Conservation (phyloP, 2,797 vertebrate species). For the Artibeus jamaicensis region DNA sequence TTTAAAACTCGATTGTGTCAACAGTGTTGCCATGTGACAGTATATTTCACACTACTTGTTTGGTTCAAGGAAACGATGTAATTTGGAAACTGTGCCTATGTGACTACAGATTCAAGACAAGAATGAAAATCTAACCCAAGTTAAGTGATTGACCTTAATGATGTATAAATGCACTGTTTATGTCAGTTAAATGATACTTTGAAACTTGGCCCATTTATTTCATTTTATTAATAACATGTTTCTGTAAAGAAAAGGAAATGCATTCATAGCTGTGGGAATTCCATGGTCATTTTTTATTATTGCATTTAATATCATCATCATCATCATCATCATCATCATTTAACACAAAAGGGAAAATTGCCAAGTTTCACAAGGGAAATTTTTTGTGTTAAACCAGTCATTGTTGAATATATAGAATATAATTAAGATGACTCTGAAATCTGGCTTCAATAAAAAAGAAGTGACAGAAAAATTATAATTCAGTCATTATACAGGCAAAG, state of each 20-base stretch:
- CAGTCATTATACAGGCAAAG: slow-evolving; percentile 80
- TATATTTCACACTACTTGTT: slow-evolving; percentile 17
- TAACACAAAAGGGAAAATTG: slow-evolving; percentile 58
- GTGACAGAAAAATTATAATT: slow-evolving; percentile 55
- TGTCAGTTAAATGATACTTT: slow-evolving; percentile 35
- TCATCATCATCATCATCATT: slow-evolving; percentile 26
- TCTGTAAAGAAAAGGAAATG: slow-evolving; percentile 39
- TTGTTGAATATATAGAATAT: slow-evolving; percentile 61
- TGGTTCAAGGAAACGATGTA: slow-evolving; percentile 49
- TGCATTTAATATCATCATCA: slow-evolving; percentile 52
- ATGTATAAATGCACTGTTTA: slow-evolving; percentile 53
- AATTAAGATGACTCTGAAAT: slow-evolving; percentile 62
- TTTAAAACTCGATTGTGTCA: slow-evolving; percentile 31
- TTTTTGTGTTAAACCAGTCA: slow-evolving; percentile 66
- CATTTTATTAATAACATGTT: slow-evolving; percentile 47
- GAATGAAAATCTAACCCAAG: slow-evolving; percentile 70
- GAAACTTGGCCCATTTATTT: slow-evolving; percentile 42
- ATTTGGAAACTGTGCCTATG: slow-evolving; percentile 37
- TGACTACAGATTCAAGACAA: slow-evolving; percentile 40
- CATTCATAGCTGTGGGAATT: slow-evolving; percentile 48
- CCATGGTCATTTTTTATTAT: slow-evolving; percentile 49
- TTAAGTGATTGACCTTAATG: slow-evolving; percentile 71
- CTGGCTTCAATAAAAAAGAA: slow-evolving; percentile 50
- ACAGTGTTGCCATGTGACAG: neutral
- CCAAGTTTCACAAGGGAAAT: slow-evolving; percentile 50